Conservation (phyloP, 2,888 invertebrate genomes). For the Oscheius myriophilus region DNA sequence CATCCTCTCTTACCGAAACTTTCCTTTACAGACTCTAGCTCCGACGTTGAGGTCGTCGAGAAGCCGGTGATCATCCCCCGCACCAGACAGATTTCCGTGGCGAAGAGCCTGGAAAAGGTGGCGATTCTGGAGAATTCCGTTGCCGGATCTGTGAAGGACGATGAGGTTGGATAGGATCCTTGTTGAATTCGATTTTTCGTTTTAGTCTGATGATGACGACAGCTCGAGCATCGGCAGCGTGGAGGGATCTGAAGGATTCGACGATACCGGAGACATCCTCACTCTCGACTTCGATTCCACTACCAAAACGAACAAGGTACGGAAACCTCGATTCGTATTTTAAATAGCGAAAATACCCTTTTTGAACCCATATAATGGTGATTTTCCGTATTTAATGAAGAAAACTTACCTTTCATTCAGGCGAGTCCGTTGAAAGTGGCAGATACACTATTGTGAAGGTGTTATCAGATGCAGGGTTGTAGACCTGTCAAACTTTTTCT, state of each 20-base stretch:
- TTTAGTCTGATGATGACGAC: slow-evolving; percentile 46
- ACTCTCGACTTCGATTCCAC: slow-evolving; percentile 50
- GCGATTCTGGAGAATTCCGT: slow-evolving; percentile 54
- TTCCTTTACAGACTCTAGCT: slow-evolving; percentile 46
- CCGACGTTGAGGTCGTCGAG: slow-evolving; percentile 54
- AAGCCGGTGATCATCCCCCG: slow-evolving; percentile 56
- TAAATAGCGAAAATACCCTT: no score
- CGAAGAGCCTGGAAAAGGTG: slow-evolving; percentile 56
- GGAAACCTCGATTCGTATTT: neutral
- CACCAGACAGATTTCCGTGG: slow-evolving; percentile 53
- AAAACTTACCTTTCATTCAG: neutral
- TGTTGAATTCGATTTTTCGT: neutral
- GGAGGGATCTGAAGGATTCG: slow-evolving; percentile 45
- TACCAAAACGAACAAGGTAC: slow-evolving; percentile 42
- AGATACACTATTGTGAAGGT: neutral
- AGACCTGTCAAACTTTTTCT: no score
- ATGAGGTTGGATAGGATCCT: slow-evolving; percentile 15
- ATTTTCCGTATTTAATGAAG: no score
- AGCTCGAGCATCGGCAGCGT: slow-evolving; percentile 39
- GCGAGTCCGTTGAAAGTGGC: neutral
- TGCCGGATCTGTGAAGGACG: slow-evolving; percentile 50
- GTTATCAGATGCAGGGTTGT: no score
- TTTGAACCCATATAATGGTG: no score
- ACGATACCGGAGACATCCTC: slow-evolving; percentile 42
- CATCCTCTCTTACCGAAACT: neutral